Base-by-base conservation (phyloP, 1,140 invertebrate genomes). In the Drosophila lowei region DNA sequence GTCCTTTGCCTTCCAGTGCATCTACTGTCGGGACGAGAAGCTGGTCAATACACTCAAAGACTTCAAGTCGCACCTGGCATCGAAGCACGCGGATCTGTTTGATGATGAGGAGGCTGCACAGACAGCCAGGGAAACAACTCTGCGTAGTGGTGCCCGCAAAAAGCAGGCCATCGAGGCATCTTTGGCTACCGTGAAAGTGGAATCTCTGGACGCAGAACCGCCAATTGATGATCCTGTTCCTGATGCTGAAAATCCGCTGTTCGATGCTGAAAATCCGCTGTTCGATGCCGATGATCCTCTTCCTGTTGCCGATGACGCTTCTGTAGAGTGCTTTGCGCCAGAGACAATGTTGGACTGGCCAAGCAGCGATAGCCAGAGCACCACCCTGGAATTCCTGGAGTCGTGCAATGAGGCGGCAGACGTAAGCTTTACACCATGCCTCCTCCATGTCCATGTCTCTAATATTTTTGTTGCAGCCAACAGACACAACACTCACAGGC, bases 1-100 rank as follows among this genome's bases (percentile, higher is more conserved):
- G 25, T 47, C 30, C 8, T 68, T 79, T 7, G 68, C 53, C 13
- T 78, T 78, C 16, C 77, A 66, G 25, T 79, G 68, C 23, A 56
- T 63, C 38, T 57, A 54, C 34, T 78, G 62, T n/a, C 18, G 41
- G 4, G 52, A 58, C 23, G 44, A 53, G 7, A 18, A 56, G 13
- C 52, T 62, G 13, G 23, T 62, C 21, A 59, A 8, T 5, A 57
- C 53, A 18, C 79, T 79, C 16, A 55, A 57, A n/a, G 50, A 44
- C 9, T 74, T 79, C 9, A 74, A 64, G 47, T 16, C 11, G 1
- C 58, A 79, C 25, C 52, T 79, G 28, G 54, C 53, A 23, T 28
- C 21, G 3, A 15, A 77, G 15, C 58, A 77, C 50, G 21, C 25
- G 16, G 68, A 23, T 1, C 21, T 58, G 21, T 46, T 77, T 9